Conservation (phyloP, 2,888 invertebrate genomes). For the Neuroscelio doddi region DNA sequence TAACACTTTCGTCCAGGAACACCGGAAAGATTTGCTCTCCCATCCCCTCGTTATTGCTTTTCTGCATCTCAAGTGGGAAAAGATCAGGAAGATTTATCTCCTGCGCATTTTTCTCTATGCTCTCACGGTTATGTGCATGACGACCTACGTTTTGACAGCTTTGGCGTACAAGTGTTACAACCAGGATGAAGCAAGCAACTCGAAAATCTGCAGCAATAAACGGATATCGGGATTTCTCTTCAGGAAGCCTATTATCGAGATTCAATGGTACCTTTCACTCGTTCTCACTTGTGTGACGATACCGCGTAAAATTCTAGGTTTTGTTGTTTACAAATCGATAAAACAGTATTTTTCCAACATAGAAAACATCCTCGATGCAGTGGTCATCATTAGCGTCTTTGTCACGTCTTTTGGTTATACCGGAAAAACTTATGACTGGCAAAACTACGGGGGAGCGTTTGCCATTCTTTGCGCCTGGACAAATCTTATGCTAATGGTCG, state of each 20-base stretch:
- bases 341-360: conserved; percentile 69
- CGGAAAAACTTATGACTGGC: conserved; percentile 67
- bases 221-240: conserved; percentile 61
- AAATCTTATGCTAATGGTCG: conserved; percentile 72
- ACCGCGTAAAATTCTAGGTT: conserved; percentile 67
- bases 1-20: conserved; percentile 72
- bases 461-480: conserved; percentile 72
- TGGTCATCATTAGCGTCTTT: conserved; percentile 66
- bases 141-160: conserved; percentile 66
- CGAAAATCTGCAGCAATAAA: conserved; percentile 62
- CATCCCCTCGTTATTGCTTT: conserved; percentile 74
- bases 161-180: conserved; percentile 68
- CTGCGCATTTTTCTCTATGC: conserved; percentile 65
- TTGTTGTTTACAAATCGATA: conserved; percentile 66
- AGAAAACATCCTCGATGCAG: conserved; percentile 68
- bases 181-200: conserved; percentile 53
- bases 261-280: conserved; percentile 65
- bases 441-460: conserved; percentile 70
- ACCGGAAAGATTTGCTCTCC: conserved; percentile 71
- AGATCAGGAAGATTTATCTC: conserved; percentile 72
- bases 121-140: conserved; percentile 67
- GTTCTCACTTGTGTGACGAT: conserved; percentile 66
- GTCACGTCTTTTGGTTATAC: conserved; percentile 68
- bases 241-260: conserved; percentile 60
- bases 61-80: conserved; percentile 73